Conservation (phyloP, 2,113 vertebrate genomes). For the Delphinus delphis region DNA sequence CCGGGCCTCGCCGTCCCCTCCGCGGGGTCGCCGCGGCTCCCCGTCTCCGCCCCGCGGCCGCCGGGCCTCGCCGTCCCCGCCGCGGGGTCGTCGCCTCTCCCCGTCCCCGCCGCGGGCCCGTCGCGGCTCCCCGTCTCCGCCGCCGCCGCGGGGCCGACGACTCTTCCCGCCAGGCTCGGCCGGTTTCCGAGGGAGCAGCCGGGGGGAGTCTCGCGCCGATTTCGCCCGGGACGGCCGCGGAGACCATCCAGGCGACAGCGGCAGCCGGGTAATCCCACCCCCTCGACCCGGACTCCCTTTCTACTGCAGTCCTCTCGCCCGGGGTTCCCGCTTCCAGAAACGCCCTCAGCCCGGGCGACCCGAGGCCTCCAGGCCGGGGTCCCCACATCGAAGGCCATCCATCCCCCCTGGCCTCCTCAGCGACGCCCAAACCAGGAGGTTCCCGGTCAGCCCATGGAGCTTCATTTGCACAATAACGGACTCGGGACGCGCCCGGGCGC, state of each 20-base stretch:
- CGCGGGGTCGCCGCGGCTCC: constrained; percentile 62
- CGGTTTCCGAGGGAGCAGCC: constrained; percentile 70
- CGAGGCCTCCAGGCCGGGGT: constrained; percentile 70
- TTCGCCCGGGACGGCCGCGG: constrained; percentile 76
- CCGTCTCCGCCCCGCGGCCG: constrained; percentile 61
- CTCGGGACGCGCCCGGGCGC: not conserved
- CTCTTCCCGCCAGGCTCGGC: constrained; percentile 80
- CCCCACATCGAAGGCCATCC: not conserved
- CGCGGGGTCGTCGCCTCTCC: constrained; percentile 60
- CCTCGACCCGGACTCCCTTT: not conserved
- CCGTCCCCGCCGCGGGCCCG: constrained; percentile 62
- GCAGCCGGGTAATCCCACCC: constrained; percentile 75
- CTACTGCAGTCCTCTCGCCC: not conserved
- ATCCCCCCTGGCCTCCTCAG: not conserved
- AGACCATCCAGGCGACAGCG: constrained; percentile 73
- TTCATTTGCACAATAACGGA: constrained; percentile 16
- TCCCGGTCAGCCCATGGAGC: not conserved
- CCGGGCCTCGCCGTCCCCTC: constrained; percentile 65
- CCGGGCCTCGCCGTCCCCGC: constrained; percentile 64
- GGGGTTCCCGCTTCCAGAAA: not conserved
- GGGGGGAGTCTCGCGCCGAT: constrained; percentile 66
- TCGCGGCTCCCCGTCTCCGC: constrained; percentile 72
- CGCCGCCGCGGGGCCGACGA: constrained; percentile 71
- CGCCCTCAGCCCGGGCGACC: not conserved
- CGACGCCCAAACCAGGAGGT: not conserved